Evolutionary conservation across 2,113 vertebrate species (phyloP), one percentile per base, ranked within the genome.

Genomic region (Nibea coibor): DNA sequence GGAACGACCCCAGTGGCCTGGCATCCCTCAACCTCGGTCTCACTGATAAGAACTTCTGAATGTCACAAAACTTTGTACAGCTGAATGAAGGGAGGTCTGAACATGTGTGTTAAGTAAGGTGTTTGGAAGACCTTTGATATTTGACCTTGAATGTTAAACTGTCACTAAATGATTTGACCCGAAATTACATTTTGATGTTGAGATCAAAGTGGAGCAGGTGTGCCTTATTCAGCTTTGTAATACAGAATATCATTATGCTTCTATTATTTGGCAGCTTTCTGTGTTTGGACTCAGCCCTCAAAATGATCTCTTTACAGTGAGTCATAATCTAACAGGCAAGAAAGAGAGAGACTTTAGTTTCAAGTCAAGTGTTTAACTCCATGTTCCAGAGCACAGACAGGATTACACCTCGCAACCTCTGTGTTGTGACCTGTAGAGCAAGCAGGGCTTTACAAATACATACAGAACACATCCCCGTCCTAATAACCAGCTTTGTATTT

Each of bases 1-100:
- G 47, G 73, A 78, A 87, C 65, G 58, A 81, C 78, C 72, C 51
- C 2, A 2, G 50, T 75, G 82, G 72, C 82, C 70, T 51, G 56
- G 12, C 17, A 12, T 26, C 56, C 63, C 76, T 62, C 43, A 53
- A 42, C 51, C 63, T 51, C 35, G 11, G 50, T 50, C 22, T 19
- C 3, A 6, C 28, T 64, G 63, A 72, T 80, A 61, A 75, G 48
- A 82, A 79, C 71, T 58, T 26, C 39, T 43, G 53, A 24, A 74
- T 75, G 71, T 80, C 50, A 66, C n/a, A 22, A 39, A 80, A 72
- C 20, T 58, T 67, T 68, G 4, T 28, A 63, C 39, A 72, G 42
- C 10, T 48, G 56, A 67, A 54, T 5, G 14, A 68, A 45, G 57
- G n/a, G 10, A 26, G 17, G 26, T 54, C 63, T 61, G 63, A 61